A percentile compares a stretch with the other conserved stretches of the same genome.
phyloP scores from a whole-genome alignment of 2,797 vertebrate species.

The Chaunax sp. region DNA sequence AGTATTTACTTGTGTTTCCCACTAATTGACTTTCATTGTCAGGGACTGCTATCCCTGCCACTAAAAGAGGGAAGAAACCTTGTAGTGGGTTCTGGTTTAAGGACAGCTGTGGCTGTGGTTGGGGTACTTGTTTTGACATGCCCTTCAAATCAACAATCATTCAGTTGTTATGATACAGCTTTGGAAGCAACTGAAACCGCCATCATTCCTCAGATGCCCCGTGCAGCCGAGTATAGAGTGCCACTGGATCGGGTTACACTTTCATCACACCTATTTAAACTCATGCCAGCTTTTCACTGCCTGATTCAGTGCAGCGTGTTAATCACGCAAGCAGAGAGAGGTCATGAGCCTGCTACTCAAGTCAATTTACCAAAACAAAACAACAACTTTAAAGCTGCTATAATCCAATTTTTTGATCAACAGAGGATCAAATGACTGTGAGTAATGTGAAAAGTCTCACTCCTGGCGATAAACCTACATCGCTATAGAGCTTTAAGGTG shows the following conservation, averaged over 20 bases:
- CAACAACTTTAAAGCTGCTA: slow-evolving; percentile 4
- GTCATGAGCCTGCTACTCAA: slow-evolving; percentile 44
- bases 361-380: slow-evolving; percentile 41
- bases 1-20: slow-evolving; percentile 76
- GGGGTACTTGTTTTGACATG: slow-evolving; percentile 60
- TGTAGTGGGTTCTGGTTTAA: slow-evolving; percentile 68
- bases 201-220: slow-evolving; percentile 51
- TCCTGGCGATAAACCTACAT: neutral
- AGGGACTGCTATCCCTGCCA: slow-evolving; percentile 65
- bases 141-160: slow-evolving; percentile 68
- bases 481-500: neutral
- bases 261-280: slow-evolving; percentile 76
- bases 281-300: slow-evolving; percentile 57
- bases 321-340: slow-evolving; percentile 53
- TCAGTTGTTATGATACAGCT: slow-evolving; percentile 62
- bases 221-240: slow-evolving; percentile 60
- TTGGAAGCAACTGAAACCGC: slow-evolving; percentile 52
- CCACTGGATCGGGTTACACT: slow-evolving; percentile 58
- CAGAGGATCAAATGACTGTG: slow-evolving; percentile 2
- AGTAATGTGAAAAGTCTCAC: neutral
- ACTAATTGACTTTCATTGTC: slow-evolving; percentile 83
- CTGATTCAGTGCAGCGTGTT: slow-evolving; percentile 52
- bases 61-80: slow-evolving; percentile 62
- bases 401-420: slow-evolving; percentile 2
- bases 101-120: slow-evolving; percentile 69